Base-by-base conservation (phyloP, 1,140 invertebrate species). In the Drosophila orosa region DNA sequence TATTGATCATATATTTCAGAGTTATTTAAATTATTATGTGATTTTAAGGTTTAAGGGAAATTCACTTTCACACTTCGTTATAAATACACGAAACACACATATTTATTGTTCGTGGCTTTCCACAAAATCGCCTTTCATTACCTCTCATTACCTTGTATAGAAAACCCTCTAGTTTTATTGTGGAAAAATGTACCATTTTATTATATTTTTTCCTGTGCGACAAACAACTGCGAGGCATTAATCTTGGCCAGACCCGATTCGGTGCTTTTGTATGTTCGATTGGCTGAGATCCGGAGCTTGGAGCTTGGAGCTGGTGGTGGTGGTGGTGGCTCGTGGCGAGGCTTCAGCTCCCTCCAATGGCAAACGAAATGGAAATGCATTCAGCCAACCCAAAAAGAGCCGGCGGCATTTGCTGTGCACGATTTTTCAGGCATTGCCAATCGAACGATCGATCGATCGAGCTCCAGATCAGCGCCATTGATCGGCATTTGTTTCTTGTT, bases 301-400 rank as follows among this genome's bases (percentile, higher is more conserved):
- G 19, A 54, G 50, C 50, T 54, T 58, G 63, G 56, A 66, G 45
- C 71, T 55, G 33, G 24, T 31, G 52, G 17, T 59, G 31, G 44
- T 55, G 33, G 24, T 31, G 52, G 17, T 59, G 31, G 44, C 73
- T 48, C 56, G 31, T 37, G 57, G 68, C 76, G 52, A 56, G 40
- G 45, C 42, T 67, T 35, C 52, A 61, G 62, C 47, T 25, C 45
- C 45, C 72, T 76, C 73, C 55, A 59, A 50, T 78, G 69, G 78
- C 68, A 74, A 84, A 77, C 67, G 75, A 82, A 86, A 80, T 87
- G 83, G 72, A 86, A 86, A 86, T 86, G 63, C 63, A 71, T 57
- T 57, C 66, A 58, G 33, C 65, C 52, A 71, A 68, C 66, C 68
- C 55, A 63, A 47, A 59, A 69, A 71, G 65, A 71, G 66, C 68